A percentile compares a stretch with the other conserved stretches of the same genome.
Evolutionary conservation across 2,888 invertebrate species (phyloP).

Genomic region (Pomacea canaliculata): DNA sequence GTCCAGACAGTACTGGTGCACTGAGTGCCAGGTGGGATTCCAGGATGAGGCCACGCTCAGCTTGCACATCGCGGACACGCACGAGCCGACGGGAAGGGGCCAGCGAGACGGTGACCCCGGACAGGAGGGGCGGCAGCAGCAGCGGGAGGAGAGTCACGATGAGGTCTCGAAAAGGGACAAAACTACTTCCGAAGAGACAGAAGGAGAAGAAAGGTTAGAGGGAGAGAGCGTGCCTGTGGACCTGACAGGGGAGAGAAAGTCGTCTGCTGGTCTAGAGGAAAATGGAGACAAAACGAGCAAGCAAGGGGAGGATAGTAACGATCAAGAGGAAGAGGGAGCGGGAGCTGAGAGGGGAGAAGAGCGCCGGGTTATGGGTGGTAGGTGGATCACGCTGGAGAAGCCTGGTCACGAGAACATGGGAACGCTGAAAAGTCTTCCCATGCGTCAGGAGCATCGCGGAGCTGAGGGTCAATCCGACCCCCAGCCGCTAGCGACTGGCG

Average conservation of each 20-base stretch:
- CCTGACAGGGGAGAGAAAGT: neutral
- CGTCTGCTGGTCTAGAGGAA: no score
- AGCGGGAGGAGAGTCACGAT: neutral
- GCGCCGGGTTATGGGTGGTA: neutral
- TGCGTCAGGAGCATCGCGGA: neutral
- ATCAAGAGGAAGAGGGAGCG: neutral
- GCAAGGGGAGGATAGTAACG: neutral
- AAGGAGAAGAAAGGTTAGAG: neutral
- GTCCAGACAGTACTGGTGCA: constrained; percentile 54
- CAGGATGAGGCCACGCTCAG: constrained; percentile 45
- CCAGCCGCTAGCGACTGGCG: neutral
- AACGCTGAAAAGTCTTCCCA: constrained; percentile 16
- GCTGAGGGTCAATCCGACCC: neutral
- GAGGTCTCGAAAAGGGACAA: neutral
- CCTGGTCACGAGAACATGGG: neutral
- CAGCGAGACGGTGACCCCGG: neutral
- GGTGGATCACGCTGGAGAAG: neutral
- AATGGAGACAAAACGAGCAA: no score
- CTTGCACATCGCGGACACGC: constrained; percentile 46
- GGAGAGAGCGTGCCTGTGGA: neutral
- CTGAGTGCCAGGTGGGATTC: constrained; percentile 56
- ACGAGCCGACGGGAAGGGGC: constrained; percentile 33
- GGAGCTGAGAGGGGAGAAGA: neutral
- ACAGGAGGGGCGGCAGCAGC: neutral
- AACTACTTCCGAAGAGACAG: neutral